phyloP scores from a whole-genome alignment of 2,113 vertebrate genomes.

The Camarhynchus parvulus region DNA sequence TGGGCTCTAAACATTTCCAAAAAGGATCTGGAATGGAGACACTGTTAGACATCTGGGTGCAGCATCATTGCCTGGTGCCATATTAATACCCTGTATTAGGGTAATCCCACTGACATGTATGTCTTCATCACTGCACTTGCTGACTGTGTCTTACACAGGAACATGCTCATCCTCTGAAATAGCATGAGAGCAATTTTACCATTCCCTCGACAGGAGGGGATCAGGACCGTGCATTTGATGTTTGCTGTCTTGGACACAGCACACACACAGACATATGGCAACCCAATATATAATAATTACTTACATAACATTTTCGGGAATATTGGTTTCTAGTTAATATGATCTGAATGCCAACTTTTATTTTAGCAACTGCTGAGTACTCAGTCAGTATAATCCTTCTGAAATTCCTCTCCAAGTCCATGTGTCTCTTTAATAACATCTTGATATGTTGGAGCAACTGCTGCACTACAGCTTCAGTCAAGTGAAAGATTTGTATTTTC shows the following conservation, averaged over 20 bases:
- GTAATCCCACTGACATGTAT: not conserved
- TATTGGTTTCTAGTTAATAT: not conserved
- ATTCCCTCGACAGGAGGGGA: not conserved
- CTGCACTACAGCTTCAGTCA: constrained; percentile 50
- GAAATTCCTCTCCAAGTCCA: not conserved
- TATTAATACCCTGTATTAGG: not conserved
- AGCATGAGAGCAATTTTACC: not conserved
- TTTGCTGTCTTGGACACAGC: not conserved
- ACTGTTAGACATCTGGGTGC: not conserved
- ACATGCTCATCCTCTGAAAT: not conserved
- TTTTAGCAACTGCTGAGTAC: constrained; percentile 15
- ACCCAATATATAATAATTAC: not conserved
- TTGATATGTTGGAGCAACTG: constrained; percentile 66
- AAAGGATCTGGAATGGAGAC: constrained; percentile 10
- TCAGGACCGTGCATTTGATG: not conserved
- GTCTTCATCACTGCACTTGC: not conserved
- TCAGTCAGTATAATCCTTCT: constrained; percentile 38
- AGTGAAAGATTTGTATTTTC: constrained; percentile 29
- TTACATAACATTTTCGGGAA: not conserved
- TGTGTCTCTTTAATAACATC: constrained; percentile 58
- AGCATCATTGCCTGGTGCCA: not conserved
- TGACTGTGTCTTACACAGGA: not conserved
- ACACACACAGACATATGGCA: not conserved
- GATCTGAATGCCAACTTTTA: not conserved
- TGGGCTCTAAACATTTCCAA: not conserved